Percentiles rank a stretch among this genome's conserved stretches.
Conservation (phyloP, 2,888 invertebrate genomes). For the Sepiola atlantica region DNA sequence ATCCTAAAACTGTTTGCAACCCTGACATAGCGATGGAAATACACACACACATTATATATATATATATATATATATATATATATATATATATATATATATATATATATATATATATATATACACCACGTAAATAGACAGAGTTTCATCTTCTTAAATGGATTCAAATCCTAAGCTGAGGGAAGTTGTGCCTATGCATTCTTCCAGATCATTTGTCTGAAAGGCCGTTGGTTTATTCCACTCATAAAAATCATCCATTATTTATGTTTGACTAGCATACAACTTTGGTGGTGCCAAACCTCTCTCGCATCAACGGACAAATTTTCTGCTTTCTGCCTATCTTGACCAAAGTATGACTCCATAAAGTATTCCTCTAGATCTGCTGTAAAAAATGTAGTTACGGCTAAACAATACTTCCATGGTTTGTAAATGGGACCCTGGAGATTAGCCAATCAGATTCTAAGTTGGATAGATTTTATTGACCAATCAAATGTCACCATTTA, state of each 20-base stretch:
- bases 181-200: neutral
- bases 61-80: too few species aligned
- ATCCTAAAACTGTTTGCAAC: too few species aligned
- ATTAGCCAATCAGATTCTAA: neutral
- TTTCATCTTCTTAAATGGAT: neutral
- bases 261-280: neutral
- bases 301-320: slow-evolving; percentile 2
- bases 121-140: neutral
- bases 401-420: neutral
- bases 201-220: slow-evolving; percentile 19
- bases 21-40: too few species aligned
- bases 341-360: neutral
- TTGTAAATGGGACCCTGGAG: neutral
- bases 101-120: neutral
- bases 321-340: neutral
- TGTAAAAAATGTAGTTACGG: neutral
- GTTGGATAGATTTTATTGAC: neutral
- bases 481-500: neutral
- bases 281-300: neutral
- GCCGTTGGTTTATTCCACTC: neutral
- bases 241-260: slow-evolving; percentile 4
- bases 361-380: neutral
- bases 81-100: neutral
- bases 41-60: too few species aligned
- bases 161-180: neutral